Evolutionary conservation across 2,888 invertebrate species (phyloP).

Genomic region (Plutella xylostella): DNA sequence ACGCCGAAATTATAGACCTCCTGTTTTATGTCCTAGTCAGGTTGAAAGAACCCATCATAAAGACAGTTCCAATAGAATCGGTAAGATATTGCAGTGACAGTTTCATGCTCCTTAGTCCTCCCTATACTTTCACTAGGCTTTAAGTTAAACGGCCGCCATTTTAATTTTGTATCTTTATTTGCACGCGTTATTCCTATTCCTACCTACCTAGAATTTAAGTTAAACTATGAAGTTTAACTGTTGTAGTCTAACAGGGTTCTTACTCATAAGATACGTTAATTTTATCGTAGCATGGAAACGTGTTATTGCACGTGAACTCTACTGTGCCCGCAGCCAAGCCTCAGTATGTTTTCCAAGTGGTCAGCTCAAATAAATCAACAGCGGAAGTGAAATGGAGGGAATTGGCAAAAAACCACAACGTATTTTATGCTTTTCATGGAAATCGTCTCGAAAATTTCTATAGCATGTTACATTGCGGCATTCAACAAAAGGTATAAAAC

Average conservation of each 20-base stretch:
- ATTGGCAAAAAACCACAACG: constrained; percentile 60
- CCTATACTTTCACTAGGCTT: too few species aligned
- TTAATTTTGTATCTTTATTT: too few species aligned
- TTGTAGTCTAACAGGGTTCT: too few species aligned
- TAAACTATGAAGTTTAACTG: too few species aligned
- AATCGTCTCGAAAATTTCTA: constrained; percentile 85
- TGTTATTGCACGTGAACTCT: constrained; percentile 35
- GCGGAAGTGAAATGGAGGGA: constrained; percentile 72
- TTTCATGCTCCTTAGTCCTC: not conserved
- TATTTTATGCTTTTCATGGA: constrained; percentile 82
- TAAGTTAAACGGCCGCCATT: too few species aligned
- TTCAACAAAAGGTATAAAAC: too few species aligned
- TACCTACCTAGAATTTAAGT: too few species aligned
- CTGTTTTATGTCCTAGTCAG: constrained; percentile 75
- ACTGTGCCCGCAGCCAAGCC: constrained; percentile 67
- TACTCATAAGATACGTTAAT: constrained; percentile 1
- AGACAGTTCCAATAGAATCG: constrained; percentile 62
- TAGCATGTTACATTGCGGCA: constrained; percentile 81
- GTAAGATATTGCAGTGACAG: constrained; percentile 32
- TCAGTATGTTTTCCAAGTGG: constrained; percentile 77
- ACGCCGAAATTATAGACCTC: constrained; percentile 70
- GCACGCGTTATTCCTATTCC: too few species aligned
- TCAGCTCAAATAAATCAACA: constrained; percentile 60
- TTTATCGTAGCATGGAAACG: constrained; percentile 62
- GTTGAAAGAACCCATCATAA: constrained; percentile 71